A percentile compares a stretch with the other conserved stretches of the same genome.
Evolutionary conservation across 1,140 invertebrate species (phyloP).

Genomic region (Neodiprion virginianus): DNA sequence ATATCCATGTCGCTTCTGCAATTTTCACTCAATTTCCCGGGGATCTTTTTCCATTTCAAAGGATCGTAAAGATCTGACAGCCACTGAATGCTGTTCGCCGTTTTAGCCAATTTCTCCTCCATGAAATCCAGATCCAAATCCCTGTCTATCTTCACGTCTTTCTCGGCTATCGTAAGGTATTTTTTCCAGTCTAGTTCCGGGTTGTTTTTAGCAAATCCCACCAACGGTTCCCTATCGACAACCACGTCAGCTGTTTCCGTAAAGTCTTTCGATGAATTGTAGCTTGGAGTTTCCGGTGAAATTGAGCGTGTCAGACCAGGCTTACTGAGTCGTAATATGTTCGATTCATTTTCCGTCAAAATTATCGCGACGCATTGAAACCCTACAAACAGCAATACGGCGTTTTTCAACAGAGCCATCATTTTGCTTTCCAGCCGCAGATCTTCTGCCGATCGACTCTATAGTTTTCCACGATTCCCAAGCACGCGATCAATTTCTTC

Average conservation of each 20-base stretch:
- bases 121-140: conserved; percentile 53
- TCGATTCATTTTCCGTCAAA: conserved; percentile 39
- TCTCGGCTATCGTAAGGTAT: conserved; percentile 38
- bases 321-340: conserved; percentile 47
- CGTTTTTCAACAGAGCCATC: not conserved
- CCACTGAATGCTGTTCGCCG: conserved; percentile 67
- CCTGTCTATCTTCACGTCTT: conserved; percentile 33
- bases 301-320: conserved; percentile 12
- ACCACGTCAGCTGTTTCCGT: not conserved
- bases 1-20: conserved; percentile 65
- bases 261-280: conserved; percentile 28
- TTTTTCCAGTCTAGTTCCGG: conserved; percentile 56
- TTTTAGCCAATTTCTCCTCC: conserved; percentile 46
- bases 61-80: conserved; percentile 70
- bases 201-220: conserved; percentile 54
- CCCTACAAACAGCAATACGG: not conserved
- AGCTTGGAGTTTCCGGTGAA: conserved; percentile 17
- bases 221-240: conserved; percentile 21
- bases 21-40: conserved; percentile 47
- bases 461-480: not conserved
- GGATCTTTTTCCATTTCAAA: conserved; percentile 66
- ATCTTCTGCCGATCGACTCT: not conserved
- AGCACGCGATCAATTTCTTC: not conserved
- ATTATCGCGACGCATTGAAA: not conserved
- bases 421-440: not conserved